Conservation (phyloP, 2,113 vertebrate genomes). For the Nymphicus hollandicus region DNA sequence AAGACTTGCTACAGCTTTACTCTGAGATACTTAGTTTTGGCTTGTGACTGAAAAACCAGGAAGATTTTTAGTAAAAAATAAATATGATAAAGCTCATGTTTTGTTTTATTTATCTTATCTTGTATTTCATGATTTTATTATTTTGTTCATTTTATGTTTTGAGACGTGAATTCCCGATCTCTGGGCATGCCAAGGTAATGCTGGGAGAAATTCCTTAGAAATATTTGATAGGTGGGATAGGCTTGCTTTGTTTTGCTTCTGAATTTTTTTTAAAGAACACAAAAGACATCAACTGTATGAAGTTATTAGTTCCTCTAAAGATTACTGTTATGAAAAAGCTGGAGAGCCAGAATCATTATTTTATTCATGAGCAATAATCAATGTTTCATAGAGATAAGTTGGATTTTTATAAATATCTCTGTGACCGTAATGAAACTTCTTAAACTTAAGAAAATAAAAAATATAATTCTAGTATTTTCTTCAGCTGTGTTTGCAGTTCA, state of each 20-base stretch:
- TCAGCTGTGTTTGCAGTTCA: neutral
- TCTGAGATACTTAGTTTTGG: neutral
- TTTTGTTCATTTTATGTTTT: neutral
- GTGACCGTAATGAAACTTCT: neutral
- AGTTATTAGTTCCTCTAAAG: slow-evolving; percentile 3
- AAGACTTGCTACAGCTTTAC: neutral
- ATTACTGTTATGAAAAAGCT: slow-evolving; percentile 11
- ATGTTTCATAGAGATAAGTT: slow-evolving; percentile 32
- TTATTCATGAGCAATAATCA: slow-evolving; percentile 65
- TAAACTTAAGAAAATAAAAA: neutral
- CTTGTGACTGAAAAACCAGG: neutral
- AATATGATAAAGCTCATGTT: neutral
- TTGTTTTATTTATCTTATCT: neutral
- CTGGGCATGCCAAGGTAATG: neutral
- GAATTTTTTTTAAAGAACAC: neutral
- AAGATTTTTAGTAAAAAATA: neutral
- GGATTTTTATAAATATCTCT: slow-evolving; percentile 31
- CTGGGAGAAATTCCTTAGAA: neutral
- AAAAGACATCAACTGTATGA: neutral
- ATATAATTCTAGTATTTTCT: neutral
- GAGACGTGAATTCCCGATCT: neutral
- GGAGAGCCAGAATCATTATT: slow-evolving; percentile 20
- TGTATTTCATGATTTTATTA: neutral
- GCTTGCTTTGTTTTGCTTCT: neutral
- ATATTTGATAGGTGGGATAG: neutral